phyloP scores from a whole-genome alignment of 2,888 invertebrate species.

The Lordiphosa andalusiaca region DNA sequence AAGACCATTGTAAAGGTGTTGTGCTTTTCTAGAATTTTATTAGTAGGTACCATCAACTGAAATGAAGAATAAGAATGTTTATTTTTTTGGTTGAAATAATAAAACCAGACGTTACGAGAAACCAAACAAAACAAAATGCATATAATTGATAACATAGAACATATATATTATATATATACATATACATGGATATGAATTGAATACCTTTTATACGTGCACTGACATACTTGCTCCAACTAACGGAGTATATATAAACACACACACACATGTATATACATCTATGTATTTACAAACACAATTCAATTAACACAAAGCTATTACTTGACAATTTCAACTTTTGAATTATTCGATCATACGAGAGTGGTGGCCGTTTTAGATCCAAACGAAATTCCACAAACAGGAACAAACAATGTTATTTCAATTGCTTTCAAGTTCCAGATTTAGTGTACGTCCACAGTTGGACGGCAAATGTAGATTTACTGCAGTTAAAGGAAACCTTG shows the following conservation, averaged over 20 bases:
- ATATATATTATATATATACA: constrained; percentile 53
- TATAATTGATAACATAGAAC: constrained; percentile 42
- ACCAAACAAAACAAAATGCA: constrained; percentile 10
- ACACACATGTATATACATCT: constrained; percentile 46
- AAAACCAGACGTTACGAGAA: constrained; percentile 40
- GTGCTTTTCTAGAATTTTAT: constrained; percentile 79
- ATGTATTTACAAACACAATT: constrained; percentile 25
- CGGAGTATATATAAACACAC: constrained; percentile 42
- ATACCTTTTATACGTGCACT: constrained; percentile 77
- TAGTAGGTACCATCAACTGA: constrained; percentile 63
- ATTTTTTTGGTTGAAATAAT: constrained; percentile 68
- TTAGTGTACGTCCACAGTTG: no score
- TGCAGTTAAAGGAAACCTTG: no score
- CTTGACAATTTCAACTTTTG: no score
- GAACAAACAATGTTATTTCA: no score
- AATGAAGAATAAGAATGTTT: constrained; percentile 48
- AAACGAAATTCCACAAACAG: no score
- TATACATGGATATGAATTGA: constrained; percentile 63
- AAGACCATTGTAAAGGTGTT: constrained; percentile 80
- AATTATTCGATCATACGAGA: no score
- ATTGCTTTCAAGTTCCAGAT: no score
- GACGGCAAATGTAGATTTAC: no score
- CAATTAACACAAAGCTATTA: constrained; percentile 46
- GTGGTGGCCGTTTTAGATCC: no score
- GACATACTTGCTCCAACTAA: constrained; percentile 64